Evolutionary conservation across 1,140 invertebrate species (phyloP), one percentile per base, ranked within the genome.

Genomic region (Melipona quadrifasciata): DNA sequence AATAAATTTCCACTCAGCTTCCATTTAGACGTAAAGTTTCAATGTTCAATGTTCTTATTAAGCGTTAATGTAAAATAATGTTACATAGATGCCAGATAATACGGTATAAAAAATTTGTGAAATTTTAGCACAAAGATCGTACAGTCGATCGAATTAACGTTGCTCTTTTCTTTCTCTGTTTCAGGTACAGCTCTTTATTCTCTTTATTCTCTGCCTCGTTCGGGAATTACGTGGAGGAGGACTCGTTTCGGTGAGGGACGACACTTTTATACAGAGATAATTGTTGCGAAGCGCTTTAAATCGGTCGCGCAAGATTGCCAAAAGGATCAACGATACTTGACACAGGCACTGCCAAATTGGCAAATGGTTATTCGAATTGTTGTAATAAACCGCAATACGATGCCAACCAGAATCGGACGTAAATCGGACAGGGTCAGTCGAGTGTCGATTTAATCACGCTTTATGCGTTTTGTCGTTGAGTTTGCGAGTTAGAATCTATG

Each of bases 391-490:
- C 39, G 5, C 58, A 19, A 21, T 14, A n/a, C 11, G 17, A n/a
- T 51, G 75, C 75, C 58, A 77, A 31, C 75, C 34, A 51, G n/a
- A 47, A 31, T 21, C 58, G 75, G n/a, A 65, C 27, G 58, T 67
- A 34, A 34, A 67, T 31, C 65, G 65, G 11, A 34, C 27, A 21
- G 31, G 27, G 65, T 34, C 75, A 47, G 64, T 19, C 27, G 58
- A 19, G 58, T 39, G 39, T n/a, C 75, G 58, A 39, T 65, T 31
- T 64, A 77, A 65, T 65, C 58, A n/a, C 57, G n/a, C 57, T 64
- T 77, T 77, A 51, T 14, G 58, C 75, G 75, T 51, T 65, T 61
- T n/a, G 75, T 51, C 75, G 47, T n/a, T 16, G 75, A 27, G 58
- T 8, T 64, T 61, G 17, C 58, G 31, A 31, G 39, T n/a, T 27